Evolutionary conservation across 2,888 invertebrate genomes (phyloP).

Genomic region (Heliconius hortense): DNA sequence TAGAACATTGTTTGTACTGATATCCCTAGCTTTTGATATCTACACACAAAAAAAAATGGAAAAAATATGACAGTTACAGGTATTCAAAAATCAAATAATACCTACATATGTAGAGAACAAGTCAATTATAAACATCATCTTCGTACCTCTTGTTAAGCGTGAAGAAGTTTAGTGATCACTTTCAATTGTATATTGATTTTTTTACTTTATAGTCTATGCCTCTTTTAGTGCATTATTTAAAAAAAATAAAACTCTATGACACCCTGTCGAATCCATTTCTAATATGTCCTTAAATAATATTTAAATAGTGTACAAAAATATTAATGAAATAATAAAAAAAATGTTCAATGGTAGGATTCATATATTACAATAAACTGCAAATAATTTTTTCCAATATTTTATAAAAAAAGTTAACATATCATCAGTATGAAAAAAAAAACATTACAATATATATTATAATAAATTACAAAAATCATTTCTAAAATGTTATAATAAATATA

Average conservation of each 20-base stretch:
- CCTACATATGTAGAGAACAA: not conserved
- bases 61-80: not conserved
- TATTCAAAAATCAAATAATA: not conserved
- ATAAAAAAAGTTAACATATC: not conserved
- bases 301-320: not conserved
- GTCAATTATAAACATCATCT: not conserved
- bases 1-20: not conserved
- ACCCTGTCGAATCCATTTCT: constrained; percentile 62
- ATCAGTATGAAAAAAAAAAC: not conserved
- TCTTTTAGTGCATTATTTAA: constrained; percentile 51
- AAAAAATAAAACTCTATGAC: constrained; percentile 50
- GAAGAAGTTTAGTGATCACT: constrained; percentile 18
- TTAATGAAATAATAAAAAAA: not conserved
- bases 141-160: constrained; percentile 8
- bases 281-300: constrained; percentile 25
- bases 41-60: not conserved
- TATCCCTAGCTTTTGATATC: not conserved
- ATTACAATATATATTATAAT: not conserved
- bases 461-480: not conserved
- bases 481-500: not conserved
- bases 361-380: too few species aligned
- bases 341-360: not conserved
- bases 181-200: not conserved
- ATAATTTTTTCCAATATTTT: not conserved
- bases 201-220: constrained; percentile 36